Evolutionary conservation across 1,140 invertebrate genomes (phyloP), one percentile per base, ranked within the genome.

Genomic region (Drosophila pseudoobscura): DNA sequence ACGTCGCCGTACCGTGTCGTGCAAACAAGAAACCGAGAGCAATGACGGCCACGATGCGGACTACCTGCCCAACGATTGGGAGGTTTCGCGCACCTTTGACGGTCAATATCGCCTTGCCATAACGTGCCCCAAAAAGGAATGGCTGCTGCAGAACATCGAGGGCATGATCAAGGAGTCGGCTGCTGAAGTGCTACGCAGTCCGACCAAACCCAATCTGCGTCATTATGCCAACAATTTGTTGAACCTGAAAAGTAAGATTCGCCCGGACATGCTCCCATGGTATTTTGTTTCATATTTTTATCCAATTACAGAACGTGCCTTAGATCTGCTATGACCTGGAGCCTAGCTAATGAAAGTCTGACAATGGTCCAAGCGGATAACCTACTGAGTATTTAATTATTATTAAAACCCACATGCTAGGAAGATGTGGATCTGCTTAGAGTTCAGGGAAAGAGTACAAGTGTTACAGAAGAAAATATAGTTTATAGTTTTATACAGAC

Each of bases 101-200:
- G 82, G 82, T 1, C 56, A 78, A 3, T 88, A 88, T 11, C 58
- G 55, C 8, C 51, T 88, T 3, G 49, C 62, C 11, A 61, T 88
- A 11, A 73, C 69, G 9, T 76, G 63, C 6, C 50, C 63, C 6
- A 70, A 73, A n/a, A 88, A 88, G 46, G 75, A 83, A 3, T 53
- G 63, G 45, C 51, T 88, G 0, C 0, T 88, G 7, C 53, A 79
- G 22, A 54, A 59, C 53, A 79, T 88, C 6, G 83, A 88, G 15
- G 79, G 75, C 2, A 83, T 88, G 78, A 66, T 83, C 31, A 77
- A 76, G 39, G 78, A 83, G 55, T 58, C 78, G 8, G 83, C 83
- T 3, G 47, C 68, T 4, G 60, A 60, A 11, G 43, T 76, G 4
- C 20, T 85, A 1, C 62, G 73, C 9, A 58, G 52, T 51, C 75